Evolutionary conservation across 2,797 vertebrate species (phyloP).

Genomic region (Molossus alvarezi): DNA sequence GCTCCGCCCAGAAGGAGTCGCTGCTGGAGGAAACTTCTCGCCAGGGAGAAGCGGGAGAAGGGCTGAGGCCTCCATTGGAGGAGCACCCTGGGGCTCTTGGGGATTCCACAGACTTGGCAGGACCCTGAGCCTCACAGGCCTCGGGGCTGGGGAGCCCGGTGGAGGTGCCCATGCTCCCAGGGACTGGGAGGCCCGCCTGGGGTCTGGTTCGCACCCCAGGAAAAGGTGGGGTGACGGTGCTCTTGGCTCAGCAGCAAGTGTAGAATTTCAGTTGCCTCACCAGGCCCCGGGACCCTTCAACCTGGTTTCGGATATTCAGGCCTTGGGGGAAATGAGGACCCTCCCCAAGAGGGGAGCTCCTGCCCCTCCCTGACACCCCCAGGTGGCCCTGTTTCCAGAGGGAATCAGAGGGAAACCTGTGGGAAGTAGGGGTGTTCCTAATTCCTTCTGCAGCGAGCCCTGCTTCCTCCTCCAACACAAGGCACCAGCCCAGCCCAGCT

Average conservation of each 20-base stretch:
- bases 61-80: not conserved
- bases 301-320: fast-evolving
- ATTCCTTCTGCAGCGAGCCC: not conserved
- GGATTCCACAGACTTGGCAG: not conserved
- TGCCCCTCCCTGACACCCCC: not conserved
- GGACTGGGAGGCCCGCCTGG: not conserved
- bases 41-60: not conserved
- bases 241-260: no score
- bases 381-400: not conserved
- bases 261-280: not conserved
- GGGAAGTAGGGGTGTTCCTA: not conserved
- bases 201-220: not conserved
- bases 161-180: not conserved
- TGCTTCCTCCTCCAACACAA: not conserved
- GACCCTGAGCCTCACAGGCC: not conserved
- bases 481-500: not conserved
- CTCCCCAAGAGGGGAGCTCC: not conserved
- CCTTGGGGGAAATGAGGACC: not conserved
- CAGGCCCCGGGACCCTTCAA: fast-evolving
- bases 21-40: not conserved
- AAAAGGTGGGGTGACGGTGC: fast-evolving
- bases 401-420: not conserved
- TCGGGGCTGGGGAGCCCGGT: fast-evolving
- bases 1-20: fast-evolving
- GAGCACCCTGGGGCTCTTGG: not conserved